Evolutionary conservation across 2,113 vertebrate genomes (phyloP).

Genomic region (Neotragus pygmaeus): DNA sequence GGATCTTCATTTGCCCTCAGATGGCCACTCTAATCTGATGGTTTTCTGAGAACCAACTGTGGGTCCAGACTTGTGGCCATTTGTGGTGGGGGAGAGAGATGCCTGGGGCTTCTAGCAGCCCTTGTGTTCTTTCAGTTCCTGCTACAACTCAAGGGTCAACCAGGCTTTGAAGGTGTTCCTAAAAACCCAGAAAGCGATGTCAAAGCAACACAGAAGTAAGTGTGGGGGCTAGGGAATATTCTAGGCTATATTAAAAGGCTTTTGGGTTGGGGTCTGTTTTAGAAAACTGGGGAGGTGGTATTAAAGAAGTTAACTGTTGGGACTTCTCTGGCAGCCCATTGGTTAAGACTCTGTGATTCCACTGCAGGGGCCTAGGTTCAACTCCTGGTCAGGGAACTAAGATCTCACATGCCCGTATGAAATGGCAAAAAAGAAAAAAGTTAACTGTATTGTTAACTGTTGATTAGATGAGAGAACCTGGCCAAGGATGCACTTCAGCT

Average conservation of each 20-base stretch:
- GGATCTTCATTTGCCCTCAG: neutral
- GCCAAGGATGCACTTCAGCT: neutral
- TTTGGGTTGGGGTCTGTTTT: neutral
- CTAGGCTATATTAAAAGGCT: neutral
- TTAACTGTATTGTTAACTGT: neutral
- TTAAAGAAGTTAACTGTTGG: neutral
- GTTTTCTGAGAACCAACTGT: slow-evolving; percentile 57
- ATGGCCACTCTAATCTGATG: slow-evolving; percentile 21
- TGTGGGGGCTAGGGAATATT: neutral
- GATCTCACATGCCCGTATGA: neutral
- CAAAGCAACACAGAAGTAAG: neutral
- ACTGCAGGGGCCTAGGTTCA: neutral
- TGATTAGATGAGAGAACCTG: neutral
- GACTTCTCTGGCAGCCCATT: neutral
- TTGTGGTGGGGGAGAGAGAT: neutral
- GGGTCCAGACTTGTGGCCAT: slow-evolving; percentile 36
- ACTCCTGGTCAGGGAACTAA: neutral
- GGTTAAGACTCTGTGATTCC: neutral
- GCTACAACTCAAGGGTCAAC: neutral
- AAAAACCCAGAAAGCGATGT: neutral
- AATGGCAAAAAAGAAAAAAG: neutral
- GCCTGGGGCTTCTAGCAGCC: neutral
- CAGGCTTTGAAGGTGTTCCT: neutral
- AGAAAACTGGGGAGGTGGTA: neutral
- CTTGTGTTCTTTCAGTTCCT: neutral